Conservation (phyloP, 2,113 vertebrate species). For the Crotalus tigris region DNA sequence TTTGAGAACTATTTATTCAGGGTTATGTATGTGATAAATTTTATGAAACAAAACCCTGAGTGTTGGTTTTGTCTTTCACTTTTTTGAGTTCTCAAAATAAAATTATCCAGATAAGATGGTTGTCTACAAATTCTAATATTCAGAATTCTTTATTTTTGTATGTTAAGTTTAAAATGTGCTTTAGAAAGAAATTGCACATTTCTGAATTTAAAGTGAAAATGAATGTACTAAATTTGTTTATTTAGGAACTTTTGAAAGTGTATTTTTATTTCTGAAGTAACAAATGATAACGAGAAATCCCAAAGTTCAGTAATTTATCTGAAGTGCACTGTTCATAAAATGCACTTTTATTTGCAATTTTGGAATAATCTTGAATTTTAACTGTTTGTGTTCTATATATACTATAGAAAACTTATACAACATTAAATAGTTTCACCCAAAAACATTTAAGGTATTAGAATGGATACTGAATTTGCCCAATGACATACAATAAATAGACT, state of each 20-base stretch:
- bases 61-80: constrained; percentile 13
- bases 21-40: background rate
- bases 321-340: constrained; percentile 2
- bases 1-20: background rate
- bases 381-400: background rate
- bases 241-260: background rate
- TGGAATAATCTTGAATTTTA: constrained; percentile 8
- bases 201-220: background rate
- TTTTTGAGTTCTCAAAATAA: constrained; percentile 10
- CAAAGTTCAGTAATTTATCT: background rate
- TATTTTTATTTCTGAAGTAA: constrained; percentile 1
- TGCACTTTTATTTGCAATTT: background rate
- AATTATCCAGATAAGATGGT: background rate
- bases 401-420: background rate
- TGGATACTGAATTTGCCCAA: background rate
- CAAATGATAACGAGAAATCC: background rate
- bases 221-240: constrained; percentile 24
- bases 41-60: constrained; percentile 1
- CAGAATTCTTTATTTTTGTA: constrained; percentile 29
- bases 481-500: constrained; percentile 2
- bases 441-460: background rate
- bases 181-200: background rate
- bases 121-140: constrained; percentile 24
- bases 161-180: constrained; percentile 18
- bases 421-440: background rate